Conservation (phyloP, 2,888 invertebrate species). For the Amblyjoppa proteus region DNA sequence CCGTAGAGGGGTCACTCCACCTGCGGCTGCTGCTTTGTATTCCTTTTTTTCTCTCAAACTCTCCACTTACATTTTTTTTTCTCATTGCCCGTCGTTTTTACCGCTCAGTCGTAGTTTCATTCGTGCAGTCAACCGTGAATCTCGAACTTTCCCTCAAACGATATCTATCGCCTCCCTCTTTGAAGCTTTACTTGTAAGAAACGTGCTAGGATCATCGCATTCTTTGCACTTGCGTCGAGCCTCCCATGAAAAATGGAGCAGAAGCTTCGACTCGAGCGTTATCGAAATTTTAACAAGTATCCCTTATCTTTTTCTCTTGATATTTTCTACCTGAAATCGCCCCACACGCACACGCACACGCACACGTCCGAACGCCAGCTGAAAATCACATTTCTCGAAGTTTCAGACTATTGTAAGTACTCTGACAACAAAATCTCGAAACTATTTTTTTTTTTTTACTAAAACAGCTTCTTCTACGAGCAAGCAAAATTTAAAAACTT, state of each 20-base stretch:
- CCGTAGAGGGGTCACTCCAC: conserved; percentile 34
- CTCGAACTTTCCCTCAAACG: conserved; percentile 58
- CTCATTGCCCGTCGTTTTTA: conserved; percentile 13
- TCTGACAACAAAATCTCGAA: too few relatives aligned
- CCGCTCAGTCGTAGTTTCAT: conserved; percentile 41
- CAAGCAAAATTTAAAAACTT: conserved; percentile 26
- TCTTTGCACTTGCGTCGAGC: conserved; percentile 1
- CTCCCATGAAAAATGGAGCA: conserved; percentile 19
- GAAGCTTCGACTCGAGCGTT: conserved; percentile 31
- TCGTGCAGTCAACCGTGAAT: conserved; percentile 43
- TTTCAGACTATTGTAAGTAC: too few relatives aligned
- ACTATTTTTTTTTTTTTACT: too few relatives aligned
- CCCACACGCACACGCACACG: too few relatives aligned
- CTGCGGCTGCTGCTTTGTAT: conserved; percentile 23
- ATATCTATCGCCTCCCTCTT: conserved; percentile 28
- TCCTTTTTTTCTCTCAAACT: conserved; percentile 25
- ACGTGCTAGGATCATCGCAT: conserved; percentile 30
- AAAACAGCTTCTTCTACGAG: too few relatives aligned
- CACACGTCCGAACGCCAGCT: too few relatives aligned
- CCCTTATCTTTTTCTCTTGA: neutral
- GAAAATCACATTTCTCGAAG: too few relatives aligned
- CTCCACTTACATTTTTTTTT: conserved; percentile 43
- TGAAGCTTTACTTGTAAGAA: conserved; percentile 2
- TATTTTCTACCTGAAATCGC: neutral
- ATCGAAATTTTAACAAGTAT: conserved; percentile 26